These are phyloP conservation scores for Characodon lateralis DNA, from an alignment of 2,797 vertebrate species.

Conservation along the genomic window DNA sequence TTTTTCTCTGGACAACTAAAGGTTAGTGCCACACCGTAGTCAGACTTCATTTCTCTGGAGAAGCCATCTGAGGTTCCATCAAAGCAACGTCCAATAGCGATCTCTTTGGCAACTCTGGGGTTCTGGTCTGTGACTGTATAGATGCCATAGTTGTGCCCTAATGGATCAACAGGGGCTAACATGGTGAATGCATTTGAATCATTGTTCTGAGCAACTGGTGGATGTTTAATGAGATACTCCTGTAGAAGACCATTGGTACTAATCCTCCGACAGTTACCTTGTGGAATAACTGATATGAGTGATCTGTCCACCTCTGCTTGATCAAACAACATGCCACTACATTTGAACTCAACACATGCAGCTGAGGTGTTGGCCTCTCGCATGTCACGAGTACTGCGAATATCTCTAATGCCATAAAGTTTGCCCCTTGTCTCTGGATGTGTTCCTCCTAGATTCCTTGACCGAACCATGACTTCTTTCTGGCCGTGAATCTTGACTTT, in stretches of 20 bases:
- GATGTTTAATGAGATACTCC: conserved; percentile 92
- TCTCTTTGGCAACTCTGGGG: conserved; percentile 94
- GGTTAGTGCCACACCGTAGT: conserved; percentile 87
- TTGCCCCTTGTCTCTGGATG: conserved; percentile 86
- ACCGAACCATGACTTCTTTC: conserved; percentile 92
- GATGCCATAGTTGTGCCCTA: conserved; percentile 98
- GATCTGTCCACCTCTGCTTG: conserved; percentile 88
- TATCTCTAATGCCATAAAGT: conserved; percentile 93
- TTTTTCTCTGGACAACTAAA: conserved; percentile 90
- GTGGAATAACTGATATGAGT: conserved; percentile 87
- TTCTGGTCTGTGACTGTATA: conserved; percentile 98
- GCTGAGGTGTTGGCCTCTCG: conserved; percentile 80
- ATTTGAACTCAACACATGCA: conserved; percentile 96
- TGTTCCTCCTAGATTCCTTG: conserved; percentile 88
- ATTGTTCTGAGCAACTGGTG: conserved; percentile 82
- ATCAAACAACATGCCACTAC: conserved; percentile 96
- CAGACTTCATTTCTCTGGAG: conserved; percentile 93
- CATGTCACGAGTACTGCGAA: conserved; percentile 89
- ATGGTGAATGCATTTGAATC: conserved; percentile 87
- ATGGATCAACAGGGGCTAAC: conserved; percentile 92
- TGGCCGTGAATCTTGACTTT: conserved; percentile 92
- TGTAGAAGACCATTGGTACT: conserved; percentile 86
- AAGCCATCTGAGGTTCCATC: conserved; percentile 96
- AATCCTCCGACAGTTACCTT: conserved; percentile 88
- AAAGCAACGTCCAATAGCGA: conserved; percentile 97